Conservation (phyloP, 2,888 invertebrate genomes). For the Ceramica pisi region DNA sequence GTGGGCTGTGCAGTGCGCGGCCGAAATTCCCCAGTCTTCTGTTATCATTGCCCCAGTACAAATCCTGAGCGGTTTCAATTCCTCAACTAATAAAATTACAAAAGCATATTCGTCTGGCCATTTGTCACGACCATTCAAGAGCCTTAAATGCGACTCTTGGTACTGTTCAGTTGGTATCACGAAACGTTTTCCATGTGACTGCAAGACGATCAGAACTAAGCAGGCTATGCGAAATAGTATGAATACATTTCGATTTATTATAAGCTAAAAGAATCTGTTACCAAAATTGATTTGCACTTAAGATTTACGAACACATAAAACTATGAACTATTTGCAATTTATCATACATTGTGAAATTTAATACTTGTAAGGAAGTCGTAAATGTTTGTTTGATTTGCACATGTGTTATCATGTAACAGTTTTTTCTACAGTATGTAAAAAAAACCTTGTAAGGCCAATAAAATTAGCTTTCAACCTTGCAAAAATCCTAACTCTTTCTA, state of each 20-base stretch:
- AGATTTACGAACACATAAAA: too few relatives aligned
- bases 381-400: too few relatives aligned
- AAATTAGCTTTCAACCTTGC: too few relatives aligned
- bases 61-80: not conserved
- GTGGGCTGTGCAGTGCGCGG: constrained; percentile 9
- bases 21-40: constrained; percentile 13
- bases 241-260: not conserved
- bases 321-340: too few relatives aligned
- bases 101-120: constrained; percentile 7
- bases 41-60: constrained; percentile 14
- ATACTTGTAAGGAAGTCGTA: too few relatives aligned
- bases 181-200: not conserved
- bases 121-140: not conserved
- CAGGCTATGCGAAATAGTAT: not conserved
- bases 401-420: too few relatives aligned
- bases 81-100: constrained; percentile 4
- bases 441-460: too few relatives aligned
- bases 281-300: too few relatives aligned
- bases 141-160: not conserved
- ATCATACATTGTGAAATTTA: too few relatives aligned
- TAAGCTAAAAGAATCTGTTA: not conserved
- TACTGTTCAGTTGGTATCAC: not conserved
- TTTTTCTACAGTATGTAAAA: too few relatives aligned
- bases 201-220: not conserved
- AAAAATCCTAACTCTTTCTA: too few relatives aligned